Base-by-base conservation (phyloP, 2,113 vertebrate genomes). In the Tachycineta bicolor region DNA sequence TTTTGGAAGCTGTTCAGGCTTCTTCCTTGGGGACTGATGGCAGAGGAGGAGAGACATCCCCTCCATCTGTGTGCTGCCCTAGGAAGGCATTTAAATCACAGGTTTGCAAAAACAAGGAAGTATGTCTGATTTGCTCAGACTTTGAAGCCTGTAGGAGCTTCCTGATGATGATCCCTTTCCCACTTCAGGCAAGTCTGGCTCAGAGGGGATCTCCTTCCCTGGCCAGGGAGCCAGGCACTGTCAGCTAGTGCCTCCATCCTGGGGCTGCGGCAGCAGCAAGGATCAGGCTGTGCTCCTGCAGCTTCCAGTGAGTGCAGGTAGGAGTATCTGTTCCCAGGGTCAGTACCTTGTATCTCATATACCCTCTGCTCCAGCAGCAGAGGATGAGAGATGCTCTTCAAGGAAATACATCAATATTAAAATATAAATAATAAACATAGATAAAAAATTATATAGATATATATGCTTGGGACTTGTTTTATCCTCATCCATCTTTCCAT, bases 31-130 rank as follows among this genome's bases (percentile, higher is more conserved):
- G 86, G 83, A 94, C 33, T 19, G 12, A 59, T 39, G 85, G 65
- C 6, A 52, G 69, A 80, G 68, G 89, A 81, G 75, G 76, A 85
- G 71, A 95, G 93, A 96, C 80, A 62, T 92, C 86, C 76, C 89
- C 73, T 94, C 94, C 91, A 90, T 93, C 93, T 96, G 96, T 89
- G 90, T 3, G 0, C 83, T 92, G 93, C 86, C 89, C 91, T 86
- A 24, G 68, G 93, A 93, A 89, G 80, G 44, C 83, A 80, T 83
- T 92, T 77, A 80, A 95, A 92, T 83, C 71, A 58, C 69, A 83
- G 12, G 52, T 92, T 94, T 1, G 5, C 1, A 17, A 55, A 71
- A 94, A 92, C 89, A 70, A 95, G 80, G 82, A 94, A 90, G 83
- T 31, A 50, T 44, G 59, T 56, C 69, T 17, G 15, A 39, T 86